phyloP scores from a whole-genome alignment of 2,888 invertebrate species.

The Ormyrus pomaceus region DNA sequence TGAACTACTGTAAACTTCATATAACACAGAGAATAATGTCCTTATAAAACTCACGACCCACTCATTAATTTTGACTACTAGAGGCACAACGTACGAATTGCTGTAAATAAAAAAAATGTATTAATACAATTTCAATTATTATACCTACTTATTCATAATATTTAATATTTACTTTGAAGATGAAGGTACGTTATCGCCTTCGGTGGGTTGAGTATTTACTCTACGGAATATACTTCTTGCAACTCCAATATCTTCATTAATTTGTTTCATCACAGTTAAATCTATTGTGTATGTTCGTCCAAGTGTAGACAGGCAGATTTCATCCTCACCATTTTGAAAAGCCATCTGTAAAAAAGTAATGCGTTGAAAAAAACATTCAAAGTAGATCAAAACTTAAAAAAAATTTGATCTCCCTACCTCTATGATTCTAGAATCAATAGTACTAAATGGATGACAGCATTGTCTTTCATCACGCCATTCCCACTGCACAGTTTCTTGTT shows the following conservation, averaged over 20 bases:
- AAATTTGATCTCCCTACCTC: constrained; percentile 78
- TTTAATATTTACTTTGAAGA: constrained; percentile 67
- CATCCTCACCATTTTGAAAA: constrained; percentile 95
- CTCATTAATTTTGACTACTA: constrained; percentile 73
- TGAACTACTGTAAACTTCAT: constrained; percentile 98
- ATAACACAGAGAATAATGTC: constrained; percentile 94
- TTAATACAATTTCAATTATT: too few species aligned
- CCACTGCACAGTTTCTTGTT: constrained; percentile 91
- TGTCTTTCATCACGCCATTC: constrained; percentile 98
- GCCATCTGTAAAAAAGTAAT: constrained; percentile 80
- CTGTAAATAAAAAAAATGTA: constrained; percentile 59
- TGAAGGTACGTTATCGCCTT: constrained; percentile 73
- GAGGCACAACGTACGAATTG: constrained; percentile 72
- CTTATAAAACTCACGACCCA: constrained; percentile 79
- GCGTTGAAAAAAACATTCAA: not conserved
- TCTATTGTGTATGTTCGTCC: constrained; percentile 97
- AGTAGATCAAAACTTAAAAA: constrained; percentile 14
- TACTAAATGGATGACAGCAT: constrained; percentile 92
- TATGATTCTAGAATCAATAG: constrained; percentile 94
- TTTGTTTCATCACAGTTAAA: constrained; percentile 98
- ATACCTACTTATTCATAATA: not conserved
- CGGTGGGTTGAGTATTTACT: constrained; percentile 80
- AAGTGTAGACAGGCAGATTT: constrained; percentile 93
- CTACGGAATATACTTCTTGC: constrained; percentile 93
- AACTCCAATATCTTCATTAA: constrained; percentile 98